Evolutionary conservation across 1,140 invertebrate genomes (phyloP).

Genomic region (Brachionus rubens): DNA sequence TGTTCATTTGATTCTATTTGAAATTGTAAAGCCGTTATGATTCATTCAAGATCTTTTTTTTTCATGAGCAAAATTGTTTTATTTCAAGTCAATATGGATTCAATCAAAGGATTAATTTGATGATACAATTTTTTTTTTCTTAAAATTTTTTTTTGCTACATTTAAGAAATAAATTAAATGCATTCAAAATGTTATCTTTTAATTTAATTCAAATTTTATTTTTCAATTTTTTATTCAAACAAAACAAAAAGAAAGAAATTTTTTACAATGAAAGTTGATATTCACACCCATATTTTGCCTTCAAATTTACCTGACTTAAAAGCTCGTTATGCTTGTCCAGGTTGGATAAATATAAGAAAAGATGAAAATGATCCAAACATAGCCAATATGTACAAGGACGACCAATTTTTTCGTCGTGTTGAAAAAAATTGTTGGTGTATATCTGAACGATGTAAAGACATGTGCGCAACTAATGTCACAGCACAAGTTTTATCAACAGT

Average conservation of each 20-base stretch:
- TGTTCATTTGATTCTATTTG: too few species aligned
- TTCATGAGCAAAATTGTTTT: too few species aligned
- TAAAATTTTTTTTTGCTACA: too few species aligned
- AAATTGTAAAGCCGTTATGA: too few species aligned
- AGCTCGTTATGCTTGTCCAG: constrained; percentile 66
- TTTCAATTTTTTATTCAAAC: too few species aligned
- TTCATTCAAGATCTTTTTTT: too few species aligned
- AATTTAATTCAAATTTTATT: too few species aligned
- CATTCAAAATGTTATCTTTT: too few species aligned
- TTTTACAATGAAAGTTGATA: constrained; percentile 62
- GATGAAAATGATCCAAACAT: constrained; percentile 53
- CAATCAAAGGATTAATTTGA: too few species aligned
- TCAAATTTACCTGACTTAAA: constrained; percentile 64
- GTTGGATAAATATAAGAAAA: constrained; percentile 64
- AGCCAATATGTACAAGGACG: constrained; percentile 65
- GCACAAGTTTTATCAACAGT: constrained; percentile 68
- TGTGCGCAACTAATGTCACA: constrained; percentile 58
- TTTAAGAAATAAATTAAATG: too few species aligned
- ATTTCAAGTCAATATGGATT: too few species aligned
- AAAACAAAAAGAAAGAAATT: constrained; percentile 22
- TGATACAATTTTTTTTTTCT: too few species aligned
- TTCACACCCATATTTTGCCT: constrained; percentile 66
- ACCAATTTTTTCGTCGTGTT: constrained; percentile 64
- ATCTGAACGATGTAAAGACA: constrained; percentile 59
- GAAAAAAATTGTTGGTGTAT: constrained; percentile 65